A percentile compares a stretch with the other conserved stretches of the same genome.
Conservation (phyloP, 1,140 invertebrate genomes). For the Nomia melanderi region DNA sequence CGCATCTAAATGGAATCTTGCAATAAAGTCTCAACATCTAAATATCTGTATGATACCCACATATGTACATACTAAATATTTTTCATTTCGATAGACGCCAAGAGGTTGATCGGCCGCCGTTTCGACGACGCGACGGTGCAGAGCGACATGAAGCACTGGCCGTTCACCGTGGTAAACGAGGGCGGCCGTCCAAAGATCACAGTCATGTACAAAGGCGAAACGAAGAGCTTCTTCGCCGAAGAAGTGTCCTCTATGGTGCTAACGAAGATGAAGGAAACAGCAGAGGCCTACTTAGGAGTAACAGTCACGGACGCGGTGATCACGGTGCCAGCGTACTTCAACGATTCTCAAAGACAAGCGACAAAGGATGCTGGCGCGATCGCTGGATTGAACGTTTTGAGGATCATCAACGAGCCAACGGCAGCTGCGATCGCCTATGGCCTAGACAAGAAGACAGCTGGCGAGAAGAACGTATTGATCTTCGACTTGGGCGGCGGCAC, state of each 20-base stretch:
- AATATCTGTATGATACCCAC: too few relatives aligned
- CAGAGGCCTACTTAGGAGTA: slow-evolving; percentile 83
- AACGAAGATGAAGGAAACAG: slow-evolving; percentile 86
- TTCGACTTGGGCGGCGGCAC: slow-evolving; percentile 84
- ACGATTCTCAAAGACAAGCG: slow-evolving; percentile 94
- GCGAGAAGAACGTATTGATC: slow-evolving; percentile 78
- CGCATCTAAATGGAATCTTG: too few relatives aligned
- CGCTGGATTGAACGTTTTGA: slow-evolving; percentile 85
- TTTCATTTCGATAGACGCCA: slow-evolving; percentile 69
- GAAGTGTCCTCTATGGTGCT: slow-evolving; percentile 81
- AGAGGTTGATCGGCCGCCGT: slow-evolving; percentile 81
- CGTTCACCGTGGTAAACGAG: slow-evolving; percentile 86
- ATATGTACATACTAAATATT: too few relatives aligned
- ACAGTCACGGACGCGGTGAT: slow-evolving; percentile 77
- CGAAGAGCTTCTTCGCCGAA: slow-evolving; percentile 74
- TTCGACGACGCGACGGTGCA: slow-evolving; percentile 87
- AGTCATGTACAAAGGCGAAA: slow-evolving; percentile 82
- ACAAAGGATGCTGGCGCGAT: slow-evolving; percentile 87
- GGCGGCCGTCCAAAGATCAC: slow-evolving; percentile 86
- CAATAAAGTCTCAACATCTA: too few relatives aligned
- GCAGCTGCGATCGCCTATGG: slow-evolving; percentile 86
- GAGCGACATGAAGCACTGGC: slow-evolving; percentile 89
- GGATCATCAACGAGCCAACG: slow-evolving; percentile 91
- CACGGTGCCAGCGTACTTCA: slow-evolving; percentile 83
- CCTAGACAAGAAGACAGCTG: slow-evolving; percentile 82